Evolutionary conservation across 2,797 vertebrate genomes (phyloP).

Genomic region (Sebastes iracundus): DNA sequence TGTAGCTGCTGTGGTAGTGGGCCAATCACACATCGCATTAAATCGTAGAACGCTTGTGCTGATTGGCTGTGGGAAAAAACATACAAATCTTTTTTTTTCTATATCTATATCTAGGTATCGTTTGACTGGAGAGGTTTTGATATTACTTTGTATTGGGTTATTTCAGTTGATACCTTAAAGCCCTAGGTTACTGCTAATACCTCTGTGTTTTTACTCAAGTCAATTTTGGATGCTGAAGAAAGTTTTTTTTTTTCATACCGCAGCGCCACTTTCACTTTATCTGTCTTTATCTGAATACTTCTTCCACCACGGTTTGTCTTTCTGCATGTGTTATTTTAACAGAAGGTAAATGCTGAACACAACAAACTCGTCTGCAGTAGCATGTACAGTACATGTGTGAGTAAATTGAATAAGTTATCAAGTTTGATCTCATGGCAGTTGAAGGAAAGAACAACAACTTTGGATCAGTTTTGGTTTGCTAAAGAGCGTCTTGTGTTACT

Average conservation of each 20-base stretch:
- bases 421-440: not conserved
- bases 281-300: not conserved
- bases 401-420: not conserved
- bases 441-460: not conserved
- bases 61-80: too few relatives aligned
- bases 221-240: not conserved
- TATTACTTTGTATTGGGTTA: too few relatives aligned
- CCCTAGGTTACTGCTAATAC: not conserved
- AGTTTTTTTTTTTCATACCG: not conserved
- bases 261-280: not conserved
- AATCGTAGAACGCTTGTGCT: not conserved
- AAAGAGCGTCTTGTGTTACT: constrained; percentile 21
- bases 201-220: not conserved
- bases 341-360: not conserved
- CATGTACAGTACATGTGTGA: not conserved
- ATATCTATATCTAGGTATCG: too few relatives aligned
- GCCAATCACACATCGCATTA: not conserved
- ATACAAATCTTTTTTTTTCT: not conserved
- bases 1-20: not conserved
- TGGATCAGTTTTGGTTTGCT: constrained; percentile 25
- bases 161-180: not conserved
- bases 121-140: too few relatives aligned
- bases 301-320: not conserved
- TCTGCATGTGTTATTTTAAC: not conserved
- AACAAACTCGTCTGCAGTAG: not conserved